Evolutionary conservation across 2,797 vertebrate genomes (phyloP), one percentile per base, ranked within the genome.

Genomic region (Hydrocynus forskahlii): DNA sequence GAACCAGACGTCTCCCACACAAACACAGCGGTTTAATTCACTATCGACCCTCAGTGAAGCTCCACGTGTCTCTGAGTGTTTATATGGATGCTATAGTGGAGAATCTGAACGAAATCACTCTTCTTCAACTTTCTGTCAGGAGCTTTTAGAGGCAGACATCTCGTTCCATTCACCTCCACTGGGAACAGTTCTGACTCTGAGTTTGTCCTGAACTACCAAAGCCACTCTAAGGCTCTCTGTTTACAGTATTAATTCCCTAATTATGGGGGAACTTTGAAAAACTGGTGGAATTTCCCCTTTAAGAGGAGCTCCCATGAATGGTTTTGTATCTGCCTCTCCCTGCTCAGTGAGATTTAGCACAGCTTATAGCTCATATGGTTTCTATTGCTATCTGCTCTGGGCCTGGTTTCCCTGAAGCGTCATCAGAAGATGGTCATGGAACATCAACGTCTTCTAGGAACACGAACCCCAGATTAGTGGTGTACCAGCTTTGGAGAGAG

Each of bases 331-430:
- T 70, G 43, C 45, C 69, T 69, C 57, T 75, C 63, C 71, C 7
- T 13, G 40, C 40, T 48, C 43, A 14, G 2, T 52, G 25, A 19
- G 17, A 29, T 45, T 59, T 21, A 75, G 13, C 16, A 62, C 6
- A 62, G 59, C 62, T 66, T 59, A n/a, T 7, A 45, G 52, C 14
- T 45, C 54, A 55, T 0, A 10, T 78, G 17, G 69, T 62, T 10
- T 59, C 66, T 80, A 67, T 78, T 64, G 81, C 59, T 52, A 59
- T 40, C 71, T 75, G 62, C 71, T 62, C 52, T 23, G 59, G 40
- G n/a, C 21, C 38, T 60, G 43, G 52, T 21, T 52, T 19, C 38
- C 10, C 54, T 71, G 60, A 69, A 52, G 7, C 35, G 35, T 14
- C 29, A 45, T 1, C 40, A 21, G 38, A 45, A 45, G 40, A 68